phyloP scores from a whole-genome alignment of 2,888 invertebrate genomes.

The Tachina lurida region DNA sequence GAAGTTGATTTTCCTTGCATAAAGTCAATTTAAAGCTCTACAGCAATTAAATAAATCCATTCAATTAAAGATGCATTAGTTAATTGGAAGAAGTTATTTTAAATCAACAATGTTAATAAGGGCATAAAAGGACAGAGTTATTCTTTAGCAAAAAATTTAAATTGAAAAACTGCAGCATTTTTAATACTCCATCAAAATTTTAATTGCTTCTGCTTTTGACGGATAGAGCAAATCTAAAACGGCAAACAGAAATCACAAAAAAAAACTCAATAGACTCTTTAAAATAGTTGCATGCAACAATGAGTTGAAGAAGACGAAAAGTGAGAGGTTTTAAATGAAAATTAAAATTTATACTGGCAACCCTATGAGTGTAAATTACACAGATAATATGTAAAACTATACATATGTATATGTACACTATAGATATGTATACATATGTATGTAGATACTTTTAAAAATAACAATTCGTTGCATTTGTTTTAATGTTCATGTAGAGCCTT shows the following conservation, averaged over 20 bases:
- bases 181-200: not conserved
- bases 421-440: not conserved
- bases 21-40: not conserved
- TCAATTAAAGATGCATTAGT: not conserved
- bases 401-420: not conserved
- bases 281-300: not conserved
- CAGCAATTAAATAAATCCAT: not conserved
- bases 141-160: not conserved
- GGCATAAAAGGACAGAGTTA: not conserved
- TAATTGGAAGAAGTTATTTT: conserved; percentile 11
- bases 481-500: conserved; percentile 63
- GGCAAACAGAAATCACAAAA: not conserved
- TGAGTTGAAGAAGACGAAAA: not conserved
- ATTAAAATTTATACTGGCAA: conserved; percentile 8
- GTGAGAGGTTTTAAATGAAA: not conserved
- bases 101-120: conserved; percentile 11
- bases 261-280: not conserved
- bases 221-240: not conserved
- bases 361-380: conserved; percentile 35
- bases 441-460: not conserved
- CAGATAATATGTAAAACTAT: not conserved
- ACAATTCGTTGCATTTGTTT: conserved; percentile 60
- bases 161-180: not conserved
- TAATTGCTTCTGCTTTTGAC: not conserved
- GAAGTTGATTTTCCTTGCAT: not conserved